These are phyloP conservation scores for Tapirus indicus DNA, from an alignment of 2,797 vertebrate species.

Conservation along the genomic window DNA sequence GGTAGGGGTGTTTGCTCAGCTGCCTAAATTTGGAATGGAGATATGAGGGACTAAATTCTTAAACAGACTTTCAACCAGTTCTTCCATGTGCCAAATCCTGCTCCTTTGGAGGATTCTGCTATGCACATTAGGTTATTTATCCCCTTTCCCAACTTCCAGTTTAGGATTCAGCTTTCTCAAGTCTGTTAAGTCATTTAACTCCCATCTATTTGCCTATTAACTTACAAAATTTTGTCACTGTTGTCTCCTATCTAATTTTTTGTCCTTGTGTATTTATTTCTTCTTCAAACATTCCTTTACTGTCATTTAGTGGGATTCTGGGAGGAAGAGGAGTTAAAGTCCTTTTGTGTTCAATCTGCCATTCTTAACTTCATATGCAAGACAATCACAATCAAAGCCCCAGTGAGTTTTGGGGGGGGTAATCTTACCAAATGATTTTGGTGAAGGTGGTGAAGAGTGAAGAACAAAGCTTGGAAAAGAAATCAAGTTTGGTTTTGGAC, in stretches of 20 bases:
- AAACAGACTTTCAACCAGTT: slow-evolving; percentile 70
- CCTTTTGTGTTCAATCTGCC: not conserved
- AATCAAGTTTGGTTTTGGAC: no score
- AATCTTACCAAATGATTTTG: not conserved
- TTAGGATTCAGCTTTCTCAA: slow-evolving; percentile 62
- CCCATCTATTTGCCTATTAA: not conserved
- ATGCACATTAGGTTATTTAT: slow-evolving; percentile 53
- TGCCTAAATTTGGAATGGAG: slow-evolving; percentile 63
- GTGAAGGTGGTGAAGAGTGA: no score
- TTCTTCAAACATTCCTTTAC: not conserved
- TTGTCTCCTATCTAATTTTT: slow-evolving; percentile 22
- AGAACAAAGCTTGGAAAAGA: no score
- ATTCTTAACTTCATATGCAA: slow-evolving; percentile 3
- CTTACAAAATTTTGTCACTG: slow-evolving; percentile 44
- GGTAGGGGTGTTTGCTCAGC: slow-evolving; percentile 56
- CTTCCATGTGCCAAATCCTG: slow-evolving; percentile 59
- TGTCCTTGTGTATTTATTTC: not conserved
- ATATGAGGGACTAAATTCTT: slow-evolving; percentile 67
- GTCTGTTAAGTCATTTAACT: slow-evolving; percentile 61
- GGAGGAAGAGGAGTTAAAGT: not conserved
- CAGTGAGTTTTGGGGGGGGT: not conserved
- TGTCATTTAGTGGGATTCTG: not conserved
- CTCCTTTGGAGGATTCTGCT: slow-evolving; percentile 64
- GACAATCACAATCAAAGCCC: not conserved
- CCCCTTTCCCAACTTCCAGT: slow-evolving; percentile 27